A percentile compares a stretch with the other conserved stretches of the same genome.
Evolutionary conservation across 35 echinoderm and acorn worm species (phyloP).

Genomic region (Lytechinus pictus): DNA sequence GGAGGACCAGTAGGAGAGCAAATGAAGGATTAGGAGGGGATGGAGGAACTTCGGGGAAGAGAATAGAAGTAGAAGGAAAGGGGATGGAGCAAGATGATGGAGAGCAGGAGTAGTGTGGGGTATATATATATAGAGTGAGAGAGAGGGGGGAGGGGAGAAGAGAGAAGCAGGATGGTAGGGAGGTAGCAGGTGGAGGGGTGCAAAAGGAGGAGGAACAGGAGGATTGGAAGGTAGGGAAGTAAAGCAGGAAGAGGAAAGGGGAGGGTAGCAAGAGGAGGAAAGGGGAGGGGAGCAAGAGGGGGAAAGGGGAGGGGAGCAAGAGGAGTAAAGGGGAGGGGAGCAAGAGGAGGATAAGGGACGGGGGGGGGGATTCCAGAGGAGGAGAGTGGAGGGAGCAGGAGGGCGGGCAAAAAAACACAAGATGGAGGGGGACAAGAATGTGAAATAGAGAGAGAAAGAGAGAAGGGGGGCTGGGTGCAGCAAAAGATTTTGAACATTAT

Average conservation of each 20-base stretch:
- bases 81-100: background rate
- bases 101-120: too few relatives aligned
- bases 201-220: background rate
- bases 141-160: background rate
- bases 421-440: too few relatives aligned
- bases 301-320: background rate
- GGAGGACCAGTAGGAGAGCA: background rate
- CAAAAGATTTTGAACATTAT: too few relatives aligned
- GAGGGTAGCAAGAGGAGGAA: background rate
- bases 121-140: too few relatives aligned
- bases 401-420: too few relatives aligned
- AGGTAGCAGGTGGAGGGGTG: background rate
- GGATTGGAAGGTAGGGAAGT: background rate
- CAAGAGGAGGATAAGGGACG: background rate
- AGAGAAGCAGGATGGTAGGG: background rate
- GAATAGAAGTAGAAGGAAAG: background rate
- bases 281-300: background rate
- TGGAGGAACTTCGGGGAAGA: background rate
- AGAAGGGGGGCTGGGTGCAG: too few relatives aligned
- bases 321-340: background rate
- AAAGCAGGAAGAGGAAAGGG: background rate
- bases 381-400: too few relatives aligned
- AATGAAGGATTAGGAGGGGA: background rate
- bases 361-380: background rate
- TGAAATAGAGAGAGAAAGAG: too few relatives aligned